phyloP scores from a whole-genome alignment of 2,113 vertebrate genomes.

The Todiramphus saurophagus region DNA sequence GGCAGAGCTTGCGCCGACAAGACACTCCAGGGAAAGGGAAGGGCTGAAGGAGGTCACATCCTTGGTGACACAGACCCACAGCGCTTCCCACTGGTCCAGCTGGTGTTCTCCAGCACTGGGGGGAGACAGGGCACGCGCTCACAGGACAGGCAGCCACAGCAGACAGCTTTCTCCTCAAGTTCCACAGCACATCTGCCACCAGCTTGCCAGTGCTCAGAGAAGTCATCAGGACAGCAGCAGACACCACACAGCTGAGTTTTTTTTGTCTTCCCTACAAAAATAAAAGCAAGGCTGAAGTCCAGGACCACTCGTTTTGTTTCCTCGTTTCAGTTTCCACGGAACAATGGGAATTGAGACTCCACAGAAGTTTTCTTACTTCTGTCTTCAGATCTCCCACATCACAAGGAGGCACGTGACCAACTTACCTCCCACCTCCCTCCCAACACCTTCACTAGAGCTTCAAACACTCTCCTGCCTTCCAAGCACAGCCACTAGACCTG shows the following conservation, averaged over 20 bases:
- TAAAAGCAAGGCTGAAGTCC: background rate
- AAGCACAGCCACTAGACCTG: too few relatives aligned
- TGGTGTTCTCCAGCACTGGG: background rate
- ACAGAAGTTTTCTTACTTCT: background rate
- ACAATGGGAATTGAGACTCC: background rate
- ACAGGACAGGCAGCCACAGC: background rate
- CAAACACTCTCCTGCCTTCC: background rate
- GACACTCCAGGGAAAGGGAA: background rate
- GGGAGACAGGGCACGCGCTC: background rate
- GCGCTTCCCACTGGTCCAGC: background rate
- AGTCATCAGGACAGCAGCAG: background rate
- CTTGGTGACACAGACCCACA: background rate
- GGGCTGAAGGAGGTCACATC: background rate
- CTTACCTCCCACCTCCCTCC: background rate
- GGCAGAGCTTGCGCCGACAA: background rate
- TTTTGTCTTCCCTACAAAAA: background rate
- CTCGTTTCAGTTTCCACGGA: background rate
- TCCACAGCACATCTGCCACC: background rate
- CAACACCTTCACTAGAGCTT: background rate
- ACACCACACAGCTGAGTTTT: background rate
- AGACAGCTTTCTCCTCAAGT: background rate
- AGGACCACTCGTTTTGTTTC: background rate
- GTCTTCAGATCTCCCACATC: background rate
- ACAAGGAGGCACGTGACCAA: accelerated
- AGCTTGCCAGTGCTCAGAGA: background rate